Percentiles rank a stretch among this genome's conserved stretches.
Evolutionary conservation across 2,113 vertebrate species (phyloP).

Genomic region (Sclerurus mexicanus): DNA sequence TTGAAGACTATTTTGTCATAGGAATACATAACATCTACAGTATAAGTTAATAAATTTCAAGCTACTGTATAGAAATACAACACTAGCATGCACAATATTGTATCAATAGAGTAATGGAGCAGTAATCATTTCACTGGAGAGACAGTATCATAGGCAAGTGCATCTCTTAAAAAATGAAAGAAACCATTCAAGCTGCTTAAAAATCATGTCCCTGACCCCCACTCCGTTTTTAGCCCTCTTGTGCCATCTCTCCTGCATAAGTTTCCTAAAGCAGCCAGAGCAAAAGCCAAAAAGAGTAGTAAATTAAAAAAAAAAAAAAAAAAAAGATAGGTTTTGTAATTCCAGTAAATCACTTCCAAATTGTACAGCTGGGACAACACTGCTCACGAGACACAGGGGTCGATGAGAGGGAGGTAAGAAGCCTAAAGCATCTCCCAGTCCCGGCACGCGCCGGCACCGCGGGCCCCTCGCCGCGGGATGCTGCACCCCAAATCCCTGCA

Average conservation of each 20-base stretch:
- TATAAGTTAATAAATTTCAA: conserved; percentile 98
- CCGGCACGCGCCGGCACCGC: background rate
- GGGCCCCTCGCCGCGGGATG: background rate
- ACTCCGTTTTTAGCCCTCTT: conserved; percentile 74
- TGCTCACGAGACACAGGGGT: conserved; percentile 55
- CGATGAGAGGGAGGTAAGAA: background rate
- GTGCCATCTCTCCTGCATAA: conserved; percentile 66
- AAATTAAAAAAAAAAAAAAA: conserved; percentile 11
- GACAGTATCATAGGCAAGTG: conserved; percentile 95
- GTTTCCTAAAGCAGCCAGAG: conserved; percentile 78
- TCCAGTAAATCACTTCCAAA: conserved; percentile 82
- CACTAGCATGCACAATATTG: conserved; percentile 99
- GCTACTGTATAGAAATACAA: conserved; percentile 99
- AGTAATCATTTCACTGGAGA: conserved; percentile 94
- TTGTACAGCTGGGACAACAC: conserved; percentile 56
- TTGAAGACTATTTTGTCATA: conserved; percentile 94
- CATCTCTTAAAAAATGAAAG: conserved; percentile 87
- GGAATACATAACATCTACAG: conserved; percentile 98
- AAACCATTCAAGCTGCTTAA: conserved; percentile 88
- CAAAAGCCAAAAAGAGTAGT: conserved; percentile 72
- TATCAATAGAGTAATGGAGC: conserved; percentile 95
- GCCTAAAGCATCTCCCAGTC: background rate
- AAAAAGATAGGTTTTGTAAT: conserved; percentile 74
- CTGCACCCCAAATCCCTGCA: background rate
- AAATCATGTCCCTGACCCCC: conserved; percentile 77